Evolutionary conservation across 2,797 vertebrate genomes (phyloP).

Genomic region (Selene dorsalis): DNA sequence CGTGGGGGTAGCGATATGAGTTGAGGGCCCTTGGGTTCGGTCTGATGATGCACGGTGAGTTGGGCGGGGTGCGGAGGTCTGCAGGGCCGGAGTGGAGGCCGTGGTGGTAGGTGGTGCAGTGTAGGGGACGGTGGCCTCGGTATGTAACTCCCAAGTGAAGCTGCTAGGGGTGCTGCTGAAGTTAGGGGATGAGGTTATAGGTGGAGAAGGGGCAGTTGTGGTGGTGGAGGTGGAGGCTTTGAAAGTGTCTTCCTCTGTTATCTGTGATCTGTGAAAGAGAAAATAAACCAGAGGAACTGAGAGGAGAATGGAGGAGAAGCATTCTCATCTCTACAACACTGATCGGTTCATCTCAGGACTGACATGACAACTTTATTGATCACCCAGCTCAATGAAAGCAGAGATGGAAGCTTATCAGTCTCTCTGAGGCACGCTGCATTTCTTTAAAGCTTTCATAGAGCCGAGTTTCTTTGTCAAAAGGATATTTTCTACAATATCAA

Average conservation of each 20-base stretch:
- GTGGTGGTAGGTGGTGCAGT: constrained; percentile 63
- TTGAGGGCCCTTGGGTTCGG: constrained; percentile 62
- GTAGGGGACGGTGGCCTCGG: constrained; percentile 52
- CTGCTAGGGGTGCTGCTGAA: constrained; percentile 56
- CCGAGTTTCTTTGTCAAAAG: neutral
- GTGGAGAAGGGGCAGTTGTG: neutral
- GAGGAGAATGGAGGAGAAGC: neutral
- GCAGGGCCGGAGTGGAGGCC: constrained; percentile 30
- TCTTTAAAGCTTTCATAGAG: neutral
- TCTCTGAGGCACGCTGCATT: neutral
- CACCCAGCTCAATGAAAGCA: neutral
- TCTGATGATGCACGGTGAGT: constrained; percentile 33
- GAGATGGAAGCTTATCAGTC: neutral
- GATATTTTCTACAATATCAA: neutral
- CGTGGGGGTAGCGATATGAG: constrained; percentile 50
- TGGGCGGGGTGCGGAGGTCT: constrained; percentile 32
- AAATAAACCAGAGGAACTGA: neutral
- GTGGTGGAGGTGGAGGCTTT: constrained; percentile 39
- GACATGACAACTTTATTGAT: neutral
- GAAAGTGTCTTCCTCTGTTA: constrained; percentile 62
- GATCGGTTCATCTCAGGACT: neutral
- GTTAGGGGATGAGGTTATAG: constrained; percentile 51
- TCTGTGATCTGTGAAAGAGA: constrained; percentile 50
- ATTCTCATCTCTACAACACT: neutral
- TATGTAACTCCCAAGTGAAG: constrained; percentile 43